Evolutionary conservation across 2,113 vertebrate genomes (phyloP).

Genomic region (Arothron firmamentum): DNA sequence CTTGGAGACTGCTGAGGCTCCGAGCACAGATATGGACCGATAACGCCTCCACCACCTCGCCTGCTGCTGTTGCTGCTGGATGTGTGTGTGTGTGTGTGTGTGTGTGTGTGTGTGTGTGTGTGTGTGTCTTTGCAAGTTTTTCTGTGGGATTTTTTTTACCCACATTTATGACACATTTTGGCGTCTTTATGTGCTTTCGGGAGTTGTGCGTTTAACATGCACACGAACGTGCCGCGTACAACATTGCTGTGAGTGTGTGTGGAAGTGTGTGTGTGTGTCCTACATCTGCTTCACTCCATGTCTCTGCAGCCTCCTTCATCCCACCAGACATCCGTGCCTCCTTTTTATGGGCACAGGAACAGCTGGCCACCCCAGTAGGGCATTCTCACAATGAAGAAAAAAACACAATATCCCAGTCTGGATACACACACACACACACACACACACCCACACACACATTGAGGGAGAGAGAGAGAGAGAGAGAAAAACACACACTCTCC

Average conservation of each 20-base stretch:
- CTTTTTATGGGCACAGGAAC: slow-evolving; percentile 69
- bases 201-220: background rate
- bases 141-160: slow-evolving; percentile 1
- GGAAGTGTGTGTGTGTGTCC: slow-evolving; percentile 34
- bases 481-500: slow-evolving; percentile 32
- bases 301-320: slow-evolving; percentile 60
- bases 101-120: slow-evolving; percentile 5
- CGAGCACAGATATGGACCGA: slow-evolving; percentile 89
- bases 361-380: slow-evolving; percentile 72
- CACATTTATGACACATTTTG: no score
- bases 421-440: slow-evolving; percentile 24
- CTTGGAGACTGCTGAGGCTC: slow-evolving; percentile 90
- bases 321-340: slow-evolving; percentile 68
- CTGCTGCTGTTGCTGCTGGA: slow-evolving; percentile 41
- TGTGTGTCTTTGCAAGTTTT: slow-evolving; percentile 8
- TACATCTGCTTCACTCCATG: slow-evolving; percentile 55
- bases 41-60: slow-evolving; percentile 86
- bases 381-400: slow-evolving; percentile 68
- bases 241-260: background rate
- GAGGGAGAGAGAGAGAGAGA: slow-evolving; percentile 15
- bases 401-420: slow-evolving; percentile 60
- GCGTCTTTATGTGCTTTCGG: slow-evolving; percentile 10
- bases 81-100: slow-evolving; percentile 13
- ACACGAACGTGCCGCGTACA: no score
- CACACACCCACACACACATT: slow-evolving; percentile 16